These are phyloP conservation scores for Scaptomyza flava DNA, from an alignment of 2,888 invertebrate species.

Conservation along the genomic window DNA sequence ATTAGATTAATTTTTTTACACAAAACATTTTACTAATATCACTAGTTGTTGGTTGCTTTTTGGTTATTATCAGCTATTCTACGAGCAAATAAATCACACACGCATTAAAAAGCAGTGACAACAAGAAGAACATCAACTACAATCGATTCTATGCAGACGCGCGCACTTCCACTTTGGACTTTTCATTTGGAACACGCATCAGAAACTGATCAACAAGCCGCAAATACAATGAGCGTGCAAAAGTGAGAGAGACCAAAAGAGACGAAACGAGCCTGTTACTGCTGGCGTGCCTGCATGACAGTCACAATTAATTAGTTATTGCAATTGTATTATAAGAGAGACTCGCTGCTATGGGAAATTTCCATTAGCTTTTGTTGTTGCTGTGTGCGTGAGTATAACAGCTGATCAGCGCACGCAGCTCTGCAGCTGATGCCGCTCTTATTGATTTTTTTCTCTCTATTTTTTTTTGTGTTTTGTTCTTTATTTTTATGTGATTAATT, in stretches of 20 bases:
- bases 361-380: constrained; percentile 55
- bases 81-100: constrained; percentile 65
- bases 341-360: constrained; percentile 67
- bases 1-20: constrained; percentile 65
- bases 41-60: constrained; percentile 34
- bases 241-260: constrained; percentile 3
- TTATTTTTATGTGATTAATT: constrained; percentile 12
- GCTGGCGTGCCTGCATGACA: constrained; percentile 39
- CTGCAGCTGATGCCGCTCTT: constrained; percentile 45
- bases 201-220: constrained; percentile 49
- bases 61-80: constrained; percentile 57
- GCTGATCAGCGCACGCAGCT: constrained; percentile 56
- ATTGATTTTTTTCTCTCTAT: constrained; percentile 49
- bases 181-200: constrained; percentile 62
- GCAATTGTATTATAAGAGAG: constrained; percentile 58
- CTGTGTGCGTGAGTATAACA: constrained; percentile 56
- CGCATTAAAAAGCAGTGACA: constrained; percentile 22
- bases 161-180: constrained; percentile 59
- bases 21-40: constrained; percentile 36
- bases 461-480: constrained; percentile 5
- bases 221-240: constrained; percentile 25
- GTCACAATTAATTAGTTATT: constrained; percentile 51
- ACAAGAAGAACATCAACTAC: constrained; percentile 27
- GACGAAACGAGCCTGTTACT: constrained; percentile 9
- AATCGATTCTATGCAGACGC: constrained; percentile 49